Conservation (phyloP, 2,888 invertebrate genomes). For the Apocheima hispidaria region DNA sequence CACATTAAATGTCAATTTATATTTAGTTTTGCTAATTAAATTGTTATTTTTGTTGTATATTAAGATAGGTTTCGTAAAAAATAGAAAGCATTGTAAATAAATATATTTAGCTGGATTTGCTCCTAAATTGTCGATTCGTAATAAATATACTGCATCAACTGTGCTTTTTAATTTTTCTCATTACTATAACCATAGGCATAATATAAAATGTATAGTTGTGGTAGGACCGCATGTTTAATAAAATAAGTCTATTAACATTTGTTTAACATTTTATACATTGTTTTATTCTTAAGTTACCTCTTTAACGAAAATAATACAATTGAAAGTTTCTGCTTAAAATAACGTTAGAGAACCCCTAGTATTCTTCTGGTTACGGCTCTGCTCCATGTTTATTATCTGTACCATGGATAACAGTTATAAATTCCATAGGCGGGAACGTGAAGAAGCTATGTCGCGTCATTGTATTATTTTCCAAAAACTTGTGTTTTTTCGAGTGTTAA, state of each 20-base stretch:
- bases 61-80: constrained; percentile 35
- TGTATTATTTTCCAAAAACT: no score
- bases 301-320: background rate
- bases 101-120: constrained; percentile 33
- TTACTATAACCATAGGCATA: constrained; percentile 2
- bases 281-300: background rate
- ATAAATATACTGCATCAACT: constrained; percentile 35
- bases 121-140: constrained; percentile 46
- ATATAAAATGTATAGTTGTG: constrained; percentile 3
- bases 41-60: constrained; percentile 32
- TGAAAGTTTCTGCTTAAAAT: no score
- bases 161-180: constrained; percentile 37
- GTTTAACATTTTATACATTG: background rate
- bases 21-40: constrained; percentile 38
- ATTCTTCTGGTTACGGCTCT: background rate
- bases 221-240: background rate
- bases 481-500: no score
- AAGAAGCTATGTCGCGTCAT: no score
- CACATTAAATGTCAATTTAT: constrained; percentile 30
- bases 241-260: background rate
- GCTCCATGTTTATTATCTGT: background rate
- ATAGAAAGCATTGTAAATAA: background rate
- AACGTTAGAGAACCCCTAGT: background rate
- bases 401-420: no score
- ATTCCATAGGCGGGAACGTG: no score